Base-by-base conservation (phyloP, 2,888 invertebrate species). In the Nectonema munidae region DNA sequence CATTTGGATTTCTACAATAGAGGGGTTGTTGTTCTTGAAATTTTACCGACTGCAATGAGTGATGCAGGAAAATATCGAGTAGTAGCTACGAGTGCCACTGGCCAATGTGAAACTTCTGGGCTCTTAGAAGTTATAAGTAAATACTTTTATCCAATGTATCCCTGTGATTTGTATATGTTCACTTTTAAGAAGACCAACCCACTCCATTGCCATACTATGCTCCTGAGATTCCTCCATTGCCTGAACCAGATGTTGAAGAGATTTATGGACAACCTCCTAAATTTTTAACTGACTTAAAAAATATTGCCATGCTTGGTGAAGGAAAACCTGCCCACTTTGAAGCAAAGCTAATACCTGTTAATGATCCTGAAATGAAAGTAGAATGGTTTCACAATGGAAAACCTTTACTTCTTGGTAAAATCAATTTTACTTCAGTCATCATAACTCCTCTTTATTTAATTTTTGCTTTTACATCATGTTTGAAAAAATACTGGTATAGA, bases 351-450 rank as follows among this genome's bases (percentile, higher is more conserved):
- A 76, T 77, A 50, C 79, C 79, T 9, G 64, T 74, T 46, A 69
- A 72, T 3, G 77, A 77, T 61, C 73, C 76, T 1, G 71, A 76
- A 50, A 60, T 77, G 28, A 64, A 69, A 51, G 69, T 75, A 40
- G 77, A 77, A 54, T 79, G 77, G 77, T 77, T 71, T 55, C 76
- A 76, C 52, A 79, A 77, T 51, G 74, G 76, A n/a, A 37, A 38
- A 37, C 37, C 39, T 11, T 6, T 37, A 9, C n/a, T 20, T 20
- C n/a, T 14, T n/a, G 37, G 39, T 38, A 39, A 9, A 9, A 25
- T 6, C n/a, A 25, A 25, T 25, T 25, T 25, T 9, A 9, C 6
- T 25, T 25, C n/a, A 6, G n/a, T n/a, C n/a, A 25, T 25, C 25
- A 25, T n/a, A 25, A 9, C 9, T 25, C 9, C 25, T n/a, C 6